Base-by-base conservation (phyloP, 2,113 vertebrate genomes). In the Ondatra zibethicus region DNA sequence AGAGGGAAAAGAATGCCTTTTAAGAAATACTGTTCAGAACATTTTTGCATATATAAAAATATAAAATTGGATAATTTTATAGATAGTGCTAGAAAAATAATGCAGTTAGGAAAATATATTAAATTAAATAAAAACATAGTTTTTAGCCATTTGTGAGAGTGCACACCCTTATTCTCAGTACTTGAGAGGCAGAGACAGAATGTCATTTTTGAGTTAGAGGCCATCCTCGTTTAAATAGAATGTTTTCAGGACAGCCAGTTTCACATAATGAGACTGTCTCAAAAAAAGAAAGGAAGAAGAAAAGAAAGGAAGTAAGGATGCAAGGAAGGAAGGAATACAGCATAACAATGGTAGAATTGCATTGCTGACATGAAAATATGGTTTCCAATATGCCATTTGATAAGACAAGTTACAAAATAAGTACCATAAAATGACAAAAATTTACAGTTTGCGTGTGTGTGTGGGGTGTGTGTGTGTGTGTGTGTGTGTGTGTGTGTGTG, bases 31-130 rank as follows among this genome's bases (percentile, higher is more conserved):
- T 81, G 8, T 27, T 77, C 10, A 88, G 33, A 92, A 31, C 8
- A 91, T 36, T 72, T 94, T 72, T 27, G 13, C 27, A 91, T 95
- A 91, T 81, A 36, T 86, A 92, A 55, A 2, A 66, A 89, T 55
- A 89, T 85, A 87, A 27, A 17, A 68, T 50, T 78, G 36, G 2
- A 13, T 78, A 72, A 77, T 81, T 88, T 63, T 91, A 52, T 86
- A 89, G 76, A 84, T 91, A 89, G 72, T 88, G 63, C 19, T 81
- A 81, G 19, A 75, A 95, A 92, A 91, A 50, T 70, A 76, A 13
- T 78, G 0, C 2, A 50, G 14, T 85, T 81, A 77, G 25, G 29
- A 3, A 68, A 94, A 75, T 50, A 7, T 36, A 85, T n/a, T 80
- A 58, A 73, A 94, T 36, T 21, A 14, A 29, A 89, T 96, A 72